Evolutionary conservation across 1,140 invertebrate genomes (phyloP).

Genomic region (Hermetia illucens): DNA sequence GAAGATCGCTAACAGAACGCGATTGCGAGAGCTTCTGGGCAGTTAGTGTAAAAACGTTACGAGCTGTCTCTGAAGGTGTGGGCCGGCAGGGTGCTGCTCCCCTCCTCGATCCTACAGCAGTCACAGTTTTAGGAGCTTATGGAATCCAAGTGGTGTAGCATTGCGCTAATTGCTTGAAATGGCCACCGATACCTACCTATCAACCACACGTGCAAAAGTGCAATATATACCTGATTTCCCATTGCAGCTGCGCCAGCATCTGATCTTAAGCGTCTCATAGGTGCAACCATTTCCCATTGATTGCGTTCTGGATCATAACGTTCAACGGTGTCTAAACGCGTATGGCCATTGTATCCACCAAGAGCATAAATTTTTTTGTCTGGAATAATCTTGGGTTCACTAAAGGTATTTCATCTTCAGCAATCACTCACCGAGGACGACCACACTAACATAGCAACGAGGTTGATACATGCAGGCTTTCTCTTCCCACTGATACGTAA

Average conservation of each 20-base stretch:
- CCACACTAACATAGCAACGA: conserved; percentile 63
- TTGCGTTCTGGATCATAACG: conserved; percentile 41
- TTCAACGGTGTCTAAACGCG: conserved; percentile 46
- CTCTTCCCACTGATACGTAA: conserved; percentile 46
- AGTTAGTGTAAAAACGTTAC: no score
- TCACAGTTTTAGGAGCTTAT: background rate
- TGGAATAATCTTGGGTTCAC: conserved; percentile 11
- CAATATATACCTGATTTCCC: conserved; percentile 33
- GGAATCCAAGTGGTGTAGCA: no score
- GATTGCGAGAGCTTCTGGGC: no score
- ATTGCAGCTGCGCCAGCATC: conserved; percentile 47
- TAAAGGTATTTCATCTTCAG: conserved; percentile 5
- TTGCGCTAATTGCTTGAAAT: no score
- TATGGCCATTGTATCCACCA: conserved; percentile 61
- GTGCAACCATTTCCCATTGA: conserved; percentile 54
- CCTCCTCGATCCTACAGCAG: no score
- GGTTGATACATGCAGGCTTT: conserved; percentile 58
- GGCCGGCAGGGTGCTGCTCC: no score
- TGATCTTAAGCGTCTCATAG: conserved; percentile 51
- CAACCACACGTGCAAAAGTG: background rate
- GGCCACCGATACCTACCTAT: background rate
- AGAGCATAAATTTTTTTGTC: conserved; percentile 51
- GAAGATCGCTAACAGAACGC: no score
- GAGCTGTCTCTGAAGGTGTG: no score
- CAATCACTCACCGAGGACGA: conserved; percentile 37